Evolutionary conservation across 2,888 invertebrate species (phyloP), one percentile per base, ranked within the genome.

Genomic region (Hoplodrina blanda): DNA sequence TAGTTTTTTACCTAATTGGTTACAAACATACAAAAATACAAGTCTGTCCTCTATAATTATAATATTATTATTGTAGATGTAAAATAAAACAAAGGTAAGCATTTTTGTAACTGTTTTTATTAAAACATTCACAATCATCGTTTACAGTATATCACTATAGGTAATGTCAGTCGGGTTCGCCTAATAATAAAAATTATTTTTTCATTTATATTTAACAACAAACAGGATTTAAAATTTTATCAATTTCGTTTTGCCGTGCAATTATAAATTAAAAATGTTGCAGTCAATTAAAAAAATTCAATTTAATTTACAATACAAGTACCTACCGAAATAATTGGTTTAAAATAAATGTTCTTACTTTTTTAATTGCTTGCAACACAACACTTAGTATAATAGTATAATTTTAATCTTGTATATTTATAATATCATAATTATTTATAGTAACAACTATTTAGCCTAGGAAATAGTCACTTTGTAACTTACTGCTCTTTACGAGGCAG

Each of bases 111-210:
- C 85, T 84, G 83, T 81, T 89, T 91, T 90, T 91, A 92, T 90
- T 90, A 90, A 91, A 93, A 90, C 91, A 89, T 92, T 92, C 91
- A 92, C 92, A 94, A 93, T 92, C 89, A 87, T 84, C 76, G 82
- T 84, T 84, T 84, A 80, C 86, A 85, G 67, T 78, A 79, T 85
- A 84, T 84, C 84, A 84, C 84, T 84, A 84, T 89, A 91, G 79
- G 87, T 88, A 90, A 89, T 89, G 85, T 94, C 95, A 94, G 94
- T 94, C 93, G 85, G 89, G 88, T 91, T 89, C 84, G 81, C 87
- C 85, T 91, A 89, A 85, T 87, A 88, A 87, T 88, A 90, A 83
- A 83, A 83, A 69, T 82, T 84, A 82, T 71, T 81, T 81, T 25
- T 65, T 69, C 19, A 44, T 76, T 73, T 59, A 72, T 66, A 73